Base-by-base conservation (phyloP, 2,113 vertebrate genomes). In the Siniperca chuatsi region DNA sequence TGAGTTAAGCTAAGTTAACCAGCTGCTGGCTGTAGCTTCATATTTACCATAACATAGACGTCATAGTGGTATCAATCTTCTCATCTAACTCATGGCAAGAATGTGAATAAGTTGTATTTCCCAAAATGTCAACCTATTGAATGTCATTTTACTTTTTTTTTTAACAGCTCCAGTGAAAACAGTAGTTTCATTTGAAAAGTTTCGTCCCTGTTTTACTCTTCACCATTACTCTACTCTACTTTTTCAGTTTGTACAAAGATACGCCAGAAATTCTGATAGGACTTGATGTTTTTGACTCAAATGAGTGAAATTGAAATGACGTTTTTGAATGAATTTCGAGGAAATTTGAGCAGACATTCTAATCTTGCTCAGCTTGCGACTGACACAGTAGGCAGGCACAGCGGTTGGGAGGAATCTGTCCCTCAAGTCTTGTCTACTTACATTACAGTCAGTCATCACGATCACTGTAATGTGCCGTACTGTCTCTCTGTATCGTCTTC, bases 401-500 rank as follows among this genome's bases (percentile, higher is more conserved):
- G 60, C 62, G 50, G 81, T 50, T 50, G 74, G 86, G 71, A 84
- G 60, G 67, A 84, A 83, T 77, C 54, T 84, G 83, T 87, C 83
- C 79, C 75, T 90, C 74, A 76, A 85, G 85, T 92, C 92, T 81
- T 83, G 87, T 92, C 86, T 81, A 69, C 76, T 85, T 57, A 35
- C 66, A 75, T 90, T 84, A 77, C 78, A 78, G 88, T 87, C 91
- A 81, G 73, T 80, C 82, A 78, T 73, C 86, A 54, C 82, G 72
- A 48, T 85, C 67, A 83, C 29, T 69, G 79, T 88, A 84, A 54
- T 46, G 87, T 89, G 79, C 81, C 6, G 52, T 85, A 72, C 64
- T 55, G 91, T 93, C 89, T 87, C 60, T 80, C 81, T 90, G 78
- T 84, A 67, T 76, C 11, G 83, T 90, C 84, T 67, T 89, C 79